These are phyloP conservation scores for Aptenodytes forsteri DNA, from an alignment of 2,113 vertebrate genomes.

Conservation along the genomic window DNA sequence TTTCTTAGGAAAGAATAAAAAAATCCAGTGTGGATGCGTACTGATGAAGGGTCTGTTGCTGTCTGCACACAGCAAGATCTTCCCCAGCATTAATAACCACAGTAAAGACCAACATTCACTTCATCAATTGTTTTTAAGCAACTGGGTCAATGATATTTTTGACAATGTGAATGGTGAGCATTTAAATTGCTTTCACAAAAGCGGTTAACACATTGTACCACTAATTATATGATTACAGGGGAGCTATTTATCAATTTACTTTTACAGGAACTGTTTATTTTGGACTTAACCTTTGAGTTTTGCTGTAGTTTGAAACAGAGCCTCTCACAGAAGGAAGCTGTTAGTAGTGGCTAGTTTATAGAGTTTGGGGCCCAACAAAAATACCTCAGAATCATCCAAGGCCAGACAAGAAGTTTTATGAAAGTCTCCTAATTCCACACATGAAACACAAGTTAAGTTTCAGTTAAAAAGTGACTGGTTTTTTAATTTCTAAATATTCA, in stretches of 20 bases:
- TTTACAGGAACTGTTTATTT: conserved; percentile 61
- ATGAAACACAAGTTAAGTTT: background rate
- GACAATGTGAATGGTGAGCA: conserved; percentile 23
- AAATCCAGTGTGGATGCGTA: background rate
- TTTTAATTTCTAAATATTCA: conserved; percentile 19
- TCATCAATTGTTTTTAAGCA: conserved; percentile 38
- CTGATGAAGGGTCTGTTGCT: background rate
- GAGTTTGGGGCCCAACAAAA: conserved; percentile 62
- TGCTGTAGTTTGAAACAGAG: conserved; percentile 41
- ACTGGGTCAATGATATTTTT: conserved; percentile 39
- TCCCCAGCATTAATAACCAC: background rate
- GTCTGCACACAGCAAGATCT: background rate
- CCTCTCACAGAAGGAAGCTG: conserved; percentile 52
- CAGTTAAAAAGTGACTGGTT: background rate
- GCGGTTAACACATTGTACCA: conserved; percentile 58
- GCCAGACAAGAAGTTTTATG: conserved; percentile 40
- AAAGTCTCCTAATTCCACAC: conserved; percentile 14
- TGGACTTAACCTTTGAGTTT: conserved; percentile 57
- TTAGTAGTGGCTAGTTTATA: conserved; percentile 62
- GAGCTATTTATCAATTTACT: conserved; percentile 64
- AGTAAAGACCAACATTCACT: background rate
- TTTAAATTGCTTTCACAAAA: conserved; percentile 61
- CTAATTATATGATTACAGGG: conserved; percentile 37
- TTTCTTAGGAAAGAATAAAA: background rate
- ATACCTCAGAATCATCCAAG: conserved; percentile 60